Percentiles rank a stretch among this genome's conserved stretches.
These are phyloP conservation scores for Vanessa cardui DNA, from an alignment of 2,888 invertebrate genomes.

Conservation along the genomic window DNA sequence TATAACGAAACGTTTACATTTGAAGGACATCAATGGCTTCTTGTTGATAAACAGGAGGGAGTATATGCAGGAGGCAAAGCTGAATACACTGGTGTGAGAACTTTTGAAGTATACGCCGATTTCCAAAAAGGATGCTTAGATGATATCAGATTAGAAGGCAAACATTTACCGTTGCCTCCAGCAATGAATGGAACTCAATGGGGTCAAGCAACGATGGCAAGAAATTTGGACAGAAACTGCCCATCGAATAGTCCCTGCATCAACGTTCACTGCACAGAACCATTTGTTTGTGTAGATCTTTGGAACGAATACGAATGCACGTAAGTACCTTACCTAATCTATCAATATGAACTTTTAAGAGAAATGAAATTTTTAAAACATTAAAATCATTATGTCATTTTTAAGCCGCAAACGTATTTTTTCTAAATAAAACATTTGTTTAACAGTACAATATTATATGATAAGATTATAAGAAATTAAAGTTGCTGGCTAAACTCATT, in stretches of 20 bases:
- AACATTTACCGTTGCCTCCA: slow-evolving; percentile 96
- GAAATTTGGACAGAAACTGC: slow-evolving; percentile 95
- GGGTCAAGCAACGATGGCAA: slow-evolving; percentile 97
- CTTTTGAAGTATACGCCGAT: slow-evolving; percentile 97
- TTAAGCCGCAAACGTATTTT: too few species aligned
- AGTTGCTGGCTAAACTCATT: too few species aligned
- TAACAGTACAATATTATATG: too few species aligned
- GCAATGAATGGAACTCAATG: slow-evolving; percentile 97
- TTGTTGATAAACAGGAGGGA: slow-evolving; percentile 96
- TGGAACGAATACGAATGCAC: slow-evolving; percentile 99
- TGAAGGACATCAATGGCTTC: slow-evolving; percentile 94
- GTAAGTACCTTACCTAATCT: slow-evolving; percentile 85
- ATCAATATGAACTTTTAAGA: too few species aligned
- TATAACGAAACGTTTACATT: slow-evolving; percentile 97
- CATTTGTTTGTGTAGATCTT: slow-evolving; percentile 96
- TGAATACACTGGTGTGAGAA: slow-evolving; percentile 95
- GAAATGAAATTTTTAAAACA: not conserved
- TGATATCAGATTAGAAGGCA: slow-evolving; percentile 93
- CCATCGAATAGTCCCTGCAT: slow-evolving; percentile 97
- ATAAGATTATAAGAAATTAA: too few species aligned
- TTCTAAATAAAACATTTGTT: too few species aligned
- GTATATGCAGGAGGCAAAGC: slow-evolving; percentile 98
- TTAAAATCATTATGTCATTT: not conserved
- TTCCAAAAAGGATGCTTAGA: slow-evolving; percentile 93
- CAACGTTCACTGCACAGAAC: slow-evolving; percentile 95